phyloP scores from a whole-genome alignment of 1,140 invertebrate genomes.

The Drosophila takahashii region DNA sequence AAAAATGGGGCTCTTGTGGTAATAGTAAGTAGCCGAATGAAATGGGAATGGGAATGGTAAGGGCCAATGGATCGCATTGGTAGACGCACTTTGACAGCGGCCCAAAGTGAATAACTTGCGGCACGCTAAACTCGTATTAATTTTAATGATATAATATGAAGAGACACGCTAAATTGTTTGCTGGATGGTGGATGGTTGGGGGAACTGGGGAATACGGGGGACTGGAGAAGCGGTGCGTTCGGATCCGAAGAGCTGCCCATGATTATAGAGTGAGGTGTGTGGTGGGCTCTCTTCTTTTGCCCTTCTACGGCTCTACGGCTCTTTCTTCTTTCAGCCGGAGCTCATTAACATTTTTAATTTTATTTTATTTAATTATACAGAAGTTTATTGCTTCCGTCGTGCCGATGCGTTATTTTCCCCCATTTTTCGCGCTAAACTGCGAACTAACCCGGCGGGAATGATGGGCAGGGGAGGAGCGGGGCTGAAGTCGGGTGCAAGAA shows the following conservation, averaged over 20 bases:
- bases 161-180: conserved; percentile 82
- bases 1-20: not conserved
- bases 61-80: conserved; percentile 29
- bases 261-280: conserved; percentile 24
- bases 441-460: conserved; percentile 47
- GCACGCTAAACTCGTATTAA: conserved; percentile 80
- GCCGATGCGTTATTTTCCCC: conserved; percentile 63
- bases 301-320: not conserved
- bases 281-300: not conserved
- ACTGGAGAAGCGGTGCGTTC: conserved; percentile 9
- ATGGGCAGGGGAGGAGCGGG: not conserved
- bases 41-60: not conserved
- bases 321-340: not conserved
- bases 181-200: conserved; percentile 53
- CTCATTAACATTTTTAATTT: conserved; percentile 83
- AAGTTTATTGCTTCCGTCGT: conserved; percentile 78
- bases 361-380: conserved; percentile 83
- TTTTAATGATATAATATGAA: conserved; percentile 82
- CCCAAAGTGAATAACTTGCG: conserved; percentile 54
- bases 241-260: conserved; percentile 12
- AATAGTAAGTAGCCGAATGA: not conserved
- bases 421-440: conserved; percentile 67
- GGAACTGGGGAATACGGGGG: not conserved
- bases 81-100: conserved; percentile 58
- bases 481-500: conserved; percentile 21